Conservation (phyloP, 2,797 vertebrate genomes). For the Acipenser ruthenus region DNA sequence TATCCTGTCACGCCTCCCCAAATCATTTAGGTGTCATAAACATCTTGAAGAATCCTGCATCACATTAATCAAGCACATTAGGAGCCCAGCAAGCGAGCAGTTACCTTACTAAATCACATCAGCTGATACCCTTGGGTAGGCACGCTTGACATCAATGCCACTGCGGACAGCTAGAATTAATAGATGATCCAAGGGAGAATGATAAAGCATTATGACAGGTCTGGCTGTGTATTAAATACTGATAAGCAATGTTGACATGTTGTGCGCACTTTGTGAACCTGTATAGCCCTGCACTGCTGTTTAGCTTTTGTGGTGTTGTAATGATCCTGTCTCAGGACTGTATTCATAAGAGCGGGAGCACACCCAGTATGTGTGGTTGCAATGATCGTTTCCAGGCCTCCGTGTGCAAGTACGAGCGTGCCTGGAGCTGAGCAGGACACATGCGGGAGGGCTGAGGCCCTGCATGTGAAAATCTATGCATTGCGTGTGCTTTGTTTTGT, state of each 20-base stretch:
- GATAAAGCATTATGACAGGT: not conserved
- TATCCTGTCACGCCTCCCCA: not conserved
- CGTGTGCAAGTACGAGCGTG: too few relatives aligned
- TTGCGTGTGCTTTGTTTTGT: too few relatives aligned
- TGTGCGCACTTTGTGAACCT: too few relatives aligned
- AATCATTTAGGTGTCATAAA: slow-evolving; percentile 1
- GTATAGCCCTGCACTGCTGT: too few relatives aligned
- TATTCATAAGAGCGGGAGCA: too few relatives aligned
- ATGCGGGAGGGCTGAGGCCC: too few relatives aligned
- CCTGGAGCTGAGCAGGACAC: too few relatives aligned
- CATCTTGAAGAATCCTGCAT: slow-evolving; percentile 5
- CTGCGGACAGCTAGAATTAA: slow-evolving; percentile 7
- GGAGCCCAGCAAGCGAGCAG: not conserved
- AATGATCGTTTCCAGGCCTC: too few relatives aligned
- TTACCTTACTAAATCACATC: slow-evolving; percentile 8
- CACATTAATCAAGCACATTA: slow-evolving; percentile 14
- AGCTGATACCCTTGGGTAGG: not conserved
- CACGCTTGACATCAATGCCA: slow-evolving; percentile 2
- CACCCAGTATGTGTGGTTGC: too few relatives aligned
- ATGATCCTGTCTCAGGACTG: too few relatives aligned
- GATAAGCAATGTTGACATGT: not conserved
- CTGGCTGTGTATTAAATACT: not conserved
- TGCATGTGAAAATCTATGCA: too few relatives aligned
- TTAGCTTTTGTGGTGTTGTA: too few relatives aligned
- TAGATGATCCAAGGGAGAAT: not conserved